Evolutionary conservation across 2,113 vertebrate genomes (phyloP).

Genomic region (Rhadina sibilatrix): DNA sequence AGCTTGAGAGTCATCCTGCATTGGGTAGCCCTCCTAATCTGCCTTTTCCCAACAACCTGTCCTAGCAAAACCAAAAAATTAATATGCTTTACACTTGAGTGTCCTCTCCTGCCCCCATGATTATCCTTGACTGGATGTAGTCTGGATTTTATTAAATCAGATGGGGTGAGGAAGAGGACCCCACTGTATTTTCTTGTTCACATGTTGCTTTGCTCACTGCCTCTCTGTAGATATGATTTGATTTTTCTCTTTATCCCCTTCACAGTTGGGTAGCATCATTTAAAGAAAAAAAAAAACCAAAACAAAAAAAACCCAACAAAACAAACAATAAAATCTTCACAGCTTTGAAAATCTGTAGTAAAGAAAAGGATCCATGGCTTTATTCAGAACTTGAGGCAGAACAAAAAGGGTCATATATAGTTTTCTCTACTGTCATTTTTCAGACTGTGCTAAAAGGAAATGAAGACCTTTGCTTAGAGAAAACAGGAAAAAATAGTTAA

Average conservation of each 20-base stretch:
- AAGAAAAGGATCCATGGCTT: not conserved
- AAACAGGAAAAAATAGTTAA: not conserved
- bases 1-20: not conserved
- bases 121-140: not conserved
- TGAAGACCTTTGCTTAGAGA: not conserved
- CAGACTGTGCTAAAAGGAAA: not conserved
- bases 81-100: not conserved
- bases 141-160: not conserved
- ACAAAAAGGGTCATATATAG: not conserved
- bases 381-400: not conserved
- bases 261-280: not conserved
- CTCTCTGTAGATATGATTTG: not conserved
- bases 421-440: not conserved
- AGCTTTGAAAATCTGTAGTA: conserved; percentile 4
- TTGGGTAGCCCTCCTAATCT: not conserved
- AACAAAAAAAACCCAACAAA: not conserved
- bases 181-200: not conserved
- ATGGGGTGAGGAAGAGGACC: not conserved
- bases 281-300: not conserved
- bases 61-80: not conserved
- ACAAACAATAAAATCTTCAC: not conserved
- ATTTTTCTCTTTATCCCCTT: conserved; percentile 4
- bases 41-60: not conserved
- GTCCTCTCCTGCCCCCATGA: not conserved
- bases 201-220: accelerated